Conservation (phyloP, 2,888 invertebrate genomes). For the Orthosia cruda region DNA sequence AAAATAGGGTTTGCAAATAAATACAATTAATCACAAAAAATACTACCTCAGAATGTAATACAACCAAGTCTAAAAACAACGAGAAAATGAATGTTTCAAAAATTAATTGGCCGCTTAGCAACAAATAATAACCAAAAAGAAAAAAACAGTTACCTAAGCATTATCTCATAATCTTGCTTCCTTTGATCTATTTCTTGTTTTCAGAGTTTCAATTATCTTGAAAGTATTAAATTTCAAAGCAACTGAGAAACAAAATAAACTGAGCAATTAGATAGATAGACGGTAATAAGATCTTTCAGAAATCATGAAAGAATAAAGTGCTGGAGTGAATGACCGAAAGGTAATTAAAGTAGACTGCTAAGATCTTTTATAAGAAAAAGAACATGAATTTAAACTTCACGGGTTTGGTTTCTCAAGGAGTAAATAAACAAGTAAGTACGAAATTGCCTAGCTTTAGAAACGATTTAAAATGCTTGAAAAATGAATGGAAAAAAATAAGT, state of each 20-base stretch:
- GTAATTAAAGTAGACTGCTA: slow-evolving; percentile 29
- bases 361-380: slow-evolving; percentile 29
- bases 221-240: slow-evolving; percentile 35
- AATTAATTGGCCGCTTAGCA: background rate
- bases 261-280: slow-evolving; percentile 36
- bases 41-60: too few species aligned
- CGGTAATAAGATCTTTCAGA: slow-evolving; percentile 23
- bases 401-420: slow-evolving; percentile 10
- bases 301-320: slow-evolving; percentile 39
- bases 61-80: too few species aligned
- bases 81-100: background rate
- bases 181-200: slow-evolving; percentile 42
- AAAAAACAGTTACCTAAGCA: slow-evolving; percentile 17
- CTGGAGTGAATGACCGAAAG: slow-evolving; percentile 19
- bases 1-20: too few species aligned
- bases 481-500: background rate
- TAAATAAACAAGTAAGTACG: slow-evolving; percentile 13
- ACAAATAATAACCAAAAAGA: slow-evolving; percentile 25
- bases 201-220: slow-evolving; percentile 28
- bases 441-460: background rate
- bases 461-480: background rate
- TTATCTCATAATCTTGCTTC: slow-evolving; percentile 25
- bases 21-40: too few species aligned
- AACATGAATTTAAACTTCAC: slow-evolving; percentile 30
- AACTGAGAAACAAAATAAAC: slow-evolving; percentile 25